A percentile compares a stretch with the other conserved stretches of the same genome.
phyloP scores from a whole-genome alignment of 2,888 invertebrate genomes.

The Gisinianus flammeolus region DNA sequence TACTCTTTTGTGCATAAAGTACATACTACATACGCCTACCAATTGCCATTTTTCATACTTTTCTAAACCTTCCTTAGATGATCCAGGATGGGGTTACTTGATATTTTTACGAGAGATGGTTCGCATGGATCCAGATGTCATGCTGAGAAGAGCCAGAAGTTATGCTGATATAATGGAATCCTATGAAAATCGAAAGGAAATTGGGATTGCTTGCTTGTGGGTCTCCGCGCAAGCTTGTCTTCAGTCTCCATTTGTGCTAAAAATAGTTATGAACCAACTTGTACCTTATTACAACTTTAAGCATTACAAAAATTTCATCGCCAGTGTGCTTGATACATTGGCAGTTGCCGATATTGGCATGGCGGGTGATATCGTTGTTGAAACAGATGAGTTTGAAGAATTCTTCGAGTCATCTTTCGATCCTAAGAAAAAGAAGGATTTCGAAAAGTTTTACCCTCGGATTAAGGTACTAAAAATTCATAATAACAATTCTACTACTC shows the following conservation, averaged over 20 bases:
- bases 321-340: slow-evolving; percentile 39
- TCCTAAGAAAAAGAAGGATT: slow-evolving; percentile 54
- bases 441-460: slow-evolving; percentile 58
- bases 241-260: slow-evolving; percentile 56
- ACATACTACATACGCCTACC: background rate
- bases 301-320: slow-evolving; percentile 56
- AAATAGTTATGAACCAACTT: slow-evolving; percentile 56
- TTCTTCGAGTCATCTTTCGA: slow-evolving; percentile 58
- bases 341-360: slow-evolving; percentile 51
- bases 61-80: slow-evolving; percentile 47
- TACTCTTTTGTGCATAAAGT: background rate
- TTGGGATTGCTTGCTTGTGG: slow-evolving; percentile 55
- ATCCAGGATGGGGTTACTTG: slow-evolving; percentile 56
- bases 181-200: slow-evolving; percentile 57
- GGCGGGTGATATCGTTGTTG: slow-evolving; percentile 55
- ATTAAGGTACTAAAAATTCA: slow-evolving; percentile 48
- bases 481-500: background rate
- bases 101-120: slow-evolving; percentile 57
- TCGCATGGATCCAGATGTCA: slow-evolving; percentile 53
- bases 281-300: slow-evolving; percentile 58
- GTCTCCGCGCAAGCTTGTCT: slow-evolving; percentile 56
- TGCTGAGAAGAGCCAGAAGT: slow-evolving; percentile 48
- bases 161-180: slow-evolving; percentile 57
- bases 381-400: slow-evolving; percentile 54
- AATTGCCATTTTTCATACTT: too few relatives aligned